Evolutionary conservation across 2,888 invertebrate species (phyloP), one percentile per base, ranked within the genome.

Genomic region (Bimastos eiseni): DNA sequence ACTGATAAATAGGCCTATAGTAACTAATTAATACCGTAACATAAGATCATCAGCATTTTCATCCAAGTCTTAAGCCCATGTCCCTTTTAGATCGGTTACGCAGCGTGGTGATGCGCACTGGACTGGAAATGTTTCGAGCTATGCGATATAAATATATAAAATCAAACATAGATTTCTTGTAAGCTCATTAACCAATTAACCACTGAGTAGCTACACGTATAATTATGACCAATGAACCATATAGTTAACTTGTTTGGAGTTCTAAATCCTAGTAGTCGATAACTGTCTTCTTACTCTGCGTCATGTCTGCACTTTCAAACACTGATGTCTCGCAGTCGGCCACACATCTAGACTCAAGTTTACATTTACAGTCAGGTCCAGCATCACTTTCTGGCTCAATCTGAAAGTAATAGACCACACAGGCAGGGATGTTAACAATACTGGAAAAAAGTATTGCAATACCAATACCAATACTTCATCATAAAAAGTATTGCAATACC

Each of bases 211-310:
- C n/a, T n/a, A n/a, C 41, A n/a, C n/a, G n/a, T n/a, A n/a, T n/a
- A n/a, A n/a, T n/a, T 24, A 70, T 70, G n/a, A 70, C 30, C 11
- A 30, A n/a, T n/a, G 11, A 70, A n/a, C 70, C 1, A n/a, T n/a
- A n/a, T n/a, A 70, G n/a, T 70, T 70, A 30, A n/a, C 11, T 70
- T n/a, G 30, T n/a, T 30, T 70, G 70, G 30, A 70, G n/a, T 70
- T n/a, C 70, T 70, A 70, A 70, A 70, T 70, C 30, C 70, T n/a
- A 70, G n/a, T n/a, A 70, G n/a, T n/a, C 70, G 70, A 70, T 70
- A n/a, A n/a, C n/a, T 6, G n/a, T n/a, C 30, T 70, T 70, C 70
- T 70, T 70, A 70, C 70, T 70, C 6, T 70, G 30, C 0, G 70
- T 70, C 70, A 70, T 70, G 70, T 70, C 70, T 30, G 11, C 70